phyloP scores from a whole-genome alignment of 1,140 invertebrate species.

The Drosophila persimilis region DNA sequence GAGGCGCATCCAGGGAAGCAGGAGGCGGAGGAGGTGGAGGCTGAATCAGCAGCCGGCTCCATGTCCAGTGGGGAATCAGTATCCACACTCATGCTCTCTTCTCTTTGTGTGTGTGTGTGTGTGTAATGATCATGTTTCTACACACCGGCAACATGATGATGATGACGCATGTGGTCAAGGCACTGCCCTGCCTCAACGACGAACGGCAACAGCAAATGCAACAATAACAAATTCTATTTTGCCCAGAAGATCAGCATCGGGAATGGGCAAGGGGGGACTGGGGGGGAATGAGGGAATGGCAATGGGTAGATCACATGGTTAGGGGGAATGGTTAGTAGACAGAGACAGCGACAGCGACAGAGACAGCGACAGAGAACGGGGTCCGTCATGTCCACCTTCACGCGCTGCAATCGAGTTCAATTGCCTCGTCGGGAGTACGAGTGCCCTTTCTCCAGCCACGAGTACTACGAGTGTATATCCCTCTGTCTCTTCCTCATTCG shows the following conservation, averaged over 20 bases:
- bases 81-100: not conserved
- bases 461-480: not conserved
- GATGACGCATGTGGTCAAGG: slow-evolving; percentile 67
- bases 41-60: slow-evolving; percentile 48
- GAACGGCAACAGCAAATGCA: slow-evolving; percentile 28
- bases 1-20: slow-evolving; percentile 42
- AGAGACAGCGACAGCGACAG: not conserved
- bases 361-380: slow-evolving; percentile 33
- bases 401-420: slow-evolving; percentile 71
- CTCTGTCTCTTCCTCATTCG: slow-evolving; percentile 11
- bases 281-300: not conserved
- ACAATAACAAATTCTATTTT: slow-evolving; percentile 77
- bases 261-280: not conserved
- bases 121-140: slow-evolving; percentile 59
- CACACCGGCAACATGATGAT: slow-evolving; percentile 73
- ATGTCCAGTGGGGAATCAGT: slow-evolving; percentile 56
- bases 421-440: slow-evolving; percentile 64
- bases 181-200: slow-evolving; percentile 56
- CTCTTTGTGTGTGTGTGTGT: slow-evolving; percentile 12
- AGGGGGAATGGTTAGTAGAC: not conserved
- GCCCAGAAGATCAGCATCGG: slow-evolving; percentile 23
- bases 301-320: slow-evolving; percentile 8
- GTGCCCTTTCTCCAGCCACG: slow-evolving; percentile 42
- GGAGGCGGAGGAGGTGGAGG: not conserved
- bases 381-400: slow-evolving; percentile 74